Evolutionary conservation across 2,113 vertebrate genomes (phyloP).

Genomic region (Cavia aperea): DNA sequence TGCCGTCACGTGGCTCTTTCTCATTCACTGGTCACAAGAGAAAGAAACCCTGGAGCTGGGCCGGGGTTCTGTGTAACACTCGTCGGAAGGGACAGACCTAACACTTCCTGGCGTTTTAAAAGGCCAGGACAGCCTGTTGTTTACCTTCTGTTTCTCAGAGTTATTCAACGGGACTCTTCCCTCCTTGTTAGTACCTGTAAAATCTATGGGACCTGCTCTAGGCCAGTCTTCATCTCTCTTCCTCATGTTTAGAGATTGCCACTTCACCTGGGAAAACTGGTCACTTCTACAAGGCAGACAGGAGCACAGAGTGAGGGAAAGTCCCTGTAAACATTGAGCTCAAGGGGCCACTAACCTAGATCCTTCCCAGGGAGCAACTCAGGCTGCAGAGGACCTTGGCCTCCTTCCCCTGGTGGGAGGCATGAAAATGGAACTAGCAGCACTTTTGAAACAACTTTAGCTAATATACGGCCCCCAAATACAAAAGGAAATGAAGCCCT

Average conservation of each 20-base stretch:
- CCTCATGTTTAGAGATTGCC: not conserved
- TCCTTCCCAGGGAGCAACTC: not conserved
- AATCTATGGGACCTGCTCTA: not conserved
- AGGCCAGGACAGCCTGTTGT: not conserved
- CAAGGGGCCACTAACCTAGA: not conserved
- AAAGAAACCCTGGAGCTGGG: not conserved
- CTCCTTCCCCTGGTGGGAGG: not conserved
- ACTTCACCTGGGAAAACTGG: not conserved
- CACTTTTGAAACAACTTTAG: constrained; percentile 43
- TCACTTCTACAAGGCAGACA: not conserved
- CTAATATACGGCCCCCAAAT: constrained; percentile 15
- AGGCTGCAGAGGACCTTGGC: not conserved
- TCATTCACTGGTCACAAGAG: not conserved
- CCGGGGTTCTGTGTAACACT: not conserved
- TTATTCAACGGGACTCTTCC: not conserved
- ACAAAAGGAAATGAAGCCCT: constrained; percentile 45
- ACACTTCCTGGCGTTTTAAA: constrained; percentile 20
- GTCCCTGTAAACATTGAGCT: not conserved
- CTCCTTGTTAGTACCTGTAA: not conserved
- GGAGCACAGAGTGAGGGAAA: not conserved
- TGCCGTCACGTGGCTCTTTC: not conserved
- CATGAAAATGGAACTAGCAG: constrained; percentile 27
- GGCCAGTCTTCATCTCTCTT: not conserved
- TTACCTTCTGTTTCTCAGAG: constrained; percentile 32
- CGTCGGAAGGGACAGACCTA: not conserved